A percentile compares a stretch with the other conserved stretches of the same genome.
phyloP scores from a whole-genome alignment of 1,140 invertebrate species.

The Lepidurus apus region DNA sequence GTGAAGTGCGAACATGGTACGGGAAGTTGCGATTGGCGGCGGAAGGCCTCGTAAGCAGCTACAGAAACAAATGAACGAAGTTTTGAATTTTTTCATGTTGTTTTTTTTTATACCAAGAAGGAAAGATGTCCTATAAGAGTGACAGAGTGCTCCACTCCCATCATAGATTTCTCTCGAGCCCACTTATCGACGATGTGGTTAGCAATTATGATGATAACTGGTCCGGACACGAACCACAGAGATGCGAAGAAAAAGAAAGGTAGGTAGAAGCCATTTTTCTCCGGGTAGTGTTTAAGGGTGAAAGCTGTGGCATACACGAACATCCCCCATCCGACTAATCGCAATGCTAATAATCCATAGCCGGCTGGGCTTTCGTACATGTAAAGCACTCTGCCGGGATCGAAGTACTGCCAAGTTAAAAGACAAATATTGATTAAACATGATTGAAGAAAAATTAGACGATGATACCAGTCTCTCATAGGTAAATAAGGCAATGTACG shows the following conservation, averaged over 20 bases:
- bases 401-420: constrained; percentile 59
- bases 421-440: not conserved
- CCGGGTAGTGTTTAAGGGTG: constrained; percentile 74
- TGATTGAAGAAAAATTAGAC: not conserved
- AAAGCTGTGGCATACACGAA: constrained; percentile 75
- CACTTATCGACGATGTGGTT: constrained; percentile 78
- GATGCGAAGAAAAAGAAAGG: constrained; percentile 73
- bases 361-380: constrained; percentile 83
- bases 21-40: constrained; percentile 79
- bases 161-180: constrained; percentile 83
- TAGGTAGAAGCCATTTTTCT: constrained; percentile 63
- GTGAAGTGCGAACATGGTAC: constrained; percentile 75
- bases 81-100: not conserved
- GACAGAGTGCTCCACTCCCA: constrained; percentile 68
- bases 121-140: constrained; percentile 69
- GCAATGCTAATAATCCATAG: constrained; percentile 70
- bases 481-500: constrained; percentile 65
- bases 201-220: constrained; percentile 70
- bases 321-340: constrained; percentile 73
- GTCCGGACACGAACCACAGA: constrained; percentile 73
- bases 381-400: constrained; percentile 81
- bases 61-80: constrained; percentile 38
- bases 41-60: constrained; percentile 71
- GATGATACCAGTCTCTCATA: constrained; percentile 64
- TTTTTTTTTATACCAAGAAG: constrained; percentile 59